Evolutionary conservation across 1,140 invertebrate species (phyloP), one percentile per base, ranked within the genome.

Genomic region (Drosophila kanapiae): DNA sequence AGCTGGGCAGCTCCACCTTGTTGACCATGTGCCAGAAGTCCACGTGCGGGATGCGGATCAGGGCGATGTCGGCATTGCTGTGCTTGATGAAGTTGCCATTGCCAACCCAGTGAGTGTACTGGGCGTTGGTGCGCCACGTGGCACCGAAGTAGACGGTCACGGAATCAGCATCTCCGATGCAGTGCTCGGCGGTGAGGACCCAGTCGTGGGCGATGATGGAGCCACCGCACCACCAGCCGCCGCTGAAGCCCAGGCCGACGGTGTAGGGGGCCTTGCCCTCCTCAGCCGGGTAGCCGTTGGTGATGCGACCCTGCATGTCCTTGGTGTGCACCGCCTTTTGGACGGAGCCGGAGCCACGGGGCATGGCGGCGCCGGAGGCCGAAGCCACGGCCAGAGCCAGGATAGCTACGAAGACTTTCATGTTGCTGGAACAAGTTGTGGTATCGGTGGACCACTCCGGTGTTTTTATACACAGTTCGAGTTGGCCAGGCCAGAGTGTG

Each of bases 211-310:
- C 33, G 10, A 70, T 70, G 61, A 70, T 70, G 38, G 67, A 70
- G 38, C 67, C 67, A 56, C 67, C 67, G 67, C 67, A 70, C 67
- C 67, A 70, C 67, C 67, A 70, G 61, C 67, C 67, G 33, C 67
- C 67, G 48, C 61, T 70, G 40, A 70, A 70, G 27, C 68, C 68
- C n/a, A 70, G 49, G 0, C 68, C 68, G 0, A 70, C 68, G 40
- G 68, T 70, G 62, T 70, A 70, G 62, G 68, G 68, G 2, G 68
- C 68, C 68, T 70, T 71, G 51, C 68, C 68, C 64, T 71, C 68
- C 18, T 48, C 49, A 3, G 68, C 68, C 6, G 49, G 27, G 6
- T 71, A 71, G 68, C 68, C 68, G 35, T 71, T 71, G 35, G 68
- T 71, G 1, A 71, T 71, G 49, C 68, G 68, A 7, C 69, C 69